Evolutionary conservation across 2,888 invertebrate genomes (phyloP).

Genomic region (Lissonota sp.): DNA sequence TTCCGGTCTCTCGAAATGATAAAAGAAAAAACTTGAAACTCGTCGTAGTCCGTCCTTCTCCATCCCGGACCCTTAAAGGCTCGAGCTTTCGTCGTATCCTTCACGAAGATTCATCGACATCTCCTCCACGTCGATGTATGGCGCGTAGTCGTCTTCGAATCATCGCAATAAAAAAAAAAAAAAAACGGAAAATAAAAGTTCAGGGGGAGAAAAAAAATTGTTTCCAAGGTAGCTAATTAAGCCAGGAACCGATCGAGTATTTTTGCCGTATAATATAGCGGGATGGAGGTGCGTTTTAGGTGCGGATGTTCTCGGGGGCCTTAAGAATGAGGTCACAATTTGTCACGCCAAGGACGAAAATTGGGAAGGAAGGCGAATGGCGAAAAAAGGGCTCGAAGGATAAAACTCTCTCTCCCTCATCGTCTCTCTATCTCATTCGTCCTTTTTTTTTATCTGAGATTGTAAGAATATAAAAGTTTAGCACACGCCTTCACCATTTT

Average conservation of each 20-base stretch:
- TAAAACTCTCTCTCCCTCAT: constrained; percentile 22
- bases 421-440: constrained; percentile 2
- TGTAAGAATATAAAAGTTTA: constrained; percentile 32
- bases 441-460: constrained; percentile 11
- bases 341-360: constrained; percentile 75
- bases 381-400: constrained; percentile 64
- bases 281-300: constrained; percentile 52
- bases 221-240: constrained; percentile 54
- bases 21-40: constrained; percentile 42
- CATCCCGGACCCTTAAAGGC: not conserved
- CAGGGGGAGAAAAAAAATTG: too few relatives aligned
- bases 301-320: constrained; percentile 62
- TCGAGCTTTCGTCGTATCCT: constrained; percentile 31
- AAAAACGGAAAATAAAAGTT: constrained; percentile 12
- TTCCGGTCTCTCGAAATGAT: constrained; percentile 43
- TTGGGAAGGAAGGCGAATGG: constrained; percentile 62
- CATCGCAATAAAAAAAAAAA: constrained; percentile 14
- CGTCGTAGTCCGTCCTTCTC: constrained; percentile 13
- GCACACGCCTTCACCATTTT: not conserved
- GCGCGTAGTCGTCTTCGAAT: constrained; percentile 18
- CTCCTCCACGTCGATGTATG: not conserved
- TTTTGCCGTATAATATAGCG: constrained; percentile 44
- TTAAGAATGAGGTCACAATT: constrained; percentile 80
- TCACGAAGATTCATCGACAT: constrained; percentile 12
- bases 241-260: constrained; percentile 55